These are phyloP conservation scores for Callitettix versicolor DNA, from an alignment of 1,140 invertebrate genomes.

Conservation along the genomic window DNA sequence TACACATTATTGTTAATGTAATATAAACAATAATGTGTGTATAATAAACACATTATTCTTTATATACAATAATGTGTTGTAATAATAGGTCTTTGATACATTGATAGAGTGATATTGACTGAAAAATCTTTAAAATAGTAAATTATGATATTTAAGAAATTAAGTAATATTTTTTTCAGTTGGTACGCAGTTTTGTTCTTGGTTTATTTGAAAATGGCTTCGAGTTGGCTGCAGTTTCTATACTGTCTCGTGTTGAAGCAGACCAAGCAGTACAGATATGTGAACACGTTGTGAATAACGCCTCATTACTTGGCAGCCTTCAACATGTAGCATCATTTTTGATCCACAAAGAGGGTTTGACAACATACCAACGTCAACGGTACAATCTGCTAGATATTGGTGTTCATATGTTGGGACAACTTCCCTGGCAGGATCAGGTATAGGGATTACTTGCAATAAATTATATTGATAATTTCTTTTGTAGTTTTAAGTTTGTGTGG, in stretches of 20 bases:
- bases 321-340: neutral
- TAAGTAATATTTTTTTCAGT: neutral
- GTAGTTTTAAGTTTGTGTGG: too few relatives aligned
- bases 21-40: too few relatives aligned
- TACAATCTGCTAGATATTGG: conserved; percentile 22
- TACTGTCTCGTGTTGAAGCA: neutral
- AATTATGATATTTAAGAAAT: neutral
- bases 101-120: neutral
- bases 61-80: neutral
- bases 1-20: too few relatives aligned
- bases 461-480: too few relatives aligned
- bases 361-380: conserved; percentile 19
- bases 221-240: neutral
- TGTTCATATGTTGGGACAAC: conserved; percentile 14
- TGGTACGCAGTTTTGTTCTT: conserved; percentile 4
- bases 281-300: neutral
- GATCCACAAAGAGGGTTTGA: neutral
- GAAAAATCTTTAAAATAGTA: neutral
- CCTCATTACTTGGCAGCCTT: neutral
- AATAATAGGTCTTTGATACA: neutral
- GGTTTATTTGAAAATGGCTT: conserved; percentile 5
- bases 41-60: neutral
- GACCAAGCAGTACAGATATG: conserved; percentile 6
- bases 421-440: conserved; percentile 21
- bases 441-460: neutral